A percentile compares a stretch with the other conserved stretches of the same genome.
These are phyloP conservation scores for Oligia fasciuncula DNA, from an alignment of 2,888 invertebrate species.

Conservation along the genomic window DNA sequence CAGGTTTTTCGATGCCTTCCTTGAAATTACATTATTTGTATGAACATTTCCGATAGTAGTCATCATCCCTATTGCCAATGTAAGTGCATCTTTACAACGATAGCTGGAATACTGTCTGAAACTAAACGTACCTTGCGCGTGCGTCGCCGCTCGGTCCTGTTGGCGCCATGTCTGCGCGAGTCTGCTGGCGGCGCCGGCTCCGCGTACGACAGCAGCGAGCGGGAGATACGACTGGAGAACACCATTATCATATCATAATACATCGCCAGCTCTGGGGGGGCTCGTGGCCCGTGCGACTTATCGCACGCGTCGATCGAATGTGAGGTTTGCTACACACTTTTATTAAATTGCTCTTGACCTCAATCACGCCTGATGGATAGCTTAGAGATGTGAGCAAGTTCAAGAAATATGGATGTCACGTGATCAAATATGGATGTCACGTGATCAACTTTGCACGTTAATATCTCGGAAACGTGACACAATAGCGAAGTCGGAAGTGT, in stretches of 20 bases:
- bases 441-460: too few species aligned
- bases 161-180: neutral
- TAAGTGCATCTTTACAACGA: neutral
- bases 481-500: too few species aligned
- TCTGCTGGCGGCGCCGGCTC: constrained; percentile 39
- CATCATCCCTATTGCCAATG: neutral
- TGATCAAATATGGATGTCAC: too few species aligned
- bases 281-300: too few species aligned
- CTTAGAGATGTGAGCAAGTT: too few species aligned
- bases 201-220: constrained; percentile 78
- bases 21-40: neutral
- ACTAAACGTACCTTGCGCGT: constrained; percentile 60
- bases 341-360: too few species aligned
- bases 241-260: neutral
- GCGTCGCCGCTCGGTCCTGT: constrained; percentile 55
- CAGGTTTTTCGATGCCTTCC: too few species aligned
- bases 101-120: neutral
- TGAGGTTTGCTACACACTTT: too few species aligned
- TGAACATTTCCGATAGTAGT: neutral
- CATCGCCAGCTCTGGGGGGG: neutral
- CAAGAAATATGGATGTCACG: too few species aligned
- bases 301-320: neutral
- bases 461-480: too few species aligned
- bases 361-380: too few species aligned
- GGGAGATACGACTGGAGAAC: constrained; percentile 76